Base-by-base conservation (phyloP, 2,888 invertebrate genomes). In the Stegana nigrithorax region DNA sequence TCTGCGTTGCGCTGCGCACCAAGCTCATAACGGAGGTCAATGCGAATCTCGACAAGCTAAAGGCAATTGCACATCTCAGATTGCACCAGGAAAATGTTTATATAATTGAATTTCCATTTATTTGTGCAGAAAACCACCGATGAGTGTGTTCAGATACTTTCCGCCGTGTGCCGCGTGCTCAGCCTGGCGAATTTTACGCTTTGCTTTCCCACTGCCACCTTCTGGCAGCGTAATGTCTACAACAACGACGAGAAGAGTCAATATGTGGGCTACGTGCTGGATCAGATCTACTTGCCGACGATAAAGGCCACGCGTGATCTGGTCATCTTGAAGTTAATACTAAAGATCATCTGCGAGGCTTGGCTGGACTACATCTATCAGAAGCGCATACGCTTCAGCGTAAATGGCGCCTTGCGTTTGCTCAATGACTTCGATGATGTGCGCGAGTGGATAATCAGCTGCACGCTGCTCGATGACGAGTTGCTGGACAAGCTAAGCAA, bases 281-380 rank as follows among this genome's bases (percentile, higher is more conserved):
- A 92, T 81, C 90, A 90, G 85, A 91, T 95, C 75, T 84, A 93
- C 68, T 85, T 91, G 62, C 95, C 95, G 1, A 92, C 93, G n/a
- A 87, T 94, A 72, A 88, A 89, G 70, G 92, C 94, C 47, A 92
- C 93, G 3, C 89, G 90, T 59, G 91, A 95, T 77, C 88, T 90
- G 56, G 87, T 89, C 5, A 91, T 93, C 44, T 88, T 92, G 25
- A 92, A 93, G 75, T 91, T 93, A 88, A 90, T 93, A 58, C 86
- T 95, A 29, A 90, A 91, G 80, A 90, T 95, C 27, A 91, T 94
- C 87, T 93, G 95, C 78, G 94, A 95, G 83, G 91, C 94, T 0
- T 95, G 94, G 94, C 86, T 95, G 58, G 93, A 95, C 82, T 93
- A 93, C 74, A 94, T 95, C 70, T 94, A 93, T 81, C 89, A 90